phyloP scores from a whole-genome alignment of 2,888 invertebrate species.

The Drosophila austrosaltans region DNA sequence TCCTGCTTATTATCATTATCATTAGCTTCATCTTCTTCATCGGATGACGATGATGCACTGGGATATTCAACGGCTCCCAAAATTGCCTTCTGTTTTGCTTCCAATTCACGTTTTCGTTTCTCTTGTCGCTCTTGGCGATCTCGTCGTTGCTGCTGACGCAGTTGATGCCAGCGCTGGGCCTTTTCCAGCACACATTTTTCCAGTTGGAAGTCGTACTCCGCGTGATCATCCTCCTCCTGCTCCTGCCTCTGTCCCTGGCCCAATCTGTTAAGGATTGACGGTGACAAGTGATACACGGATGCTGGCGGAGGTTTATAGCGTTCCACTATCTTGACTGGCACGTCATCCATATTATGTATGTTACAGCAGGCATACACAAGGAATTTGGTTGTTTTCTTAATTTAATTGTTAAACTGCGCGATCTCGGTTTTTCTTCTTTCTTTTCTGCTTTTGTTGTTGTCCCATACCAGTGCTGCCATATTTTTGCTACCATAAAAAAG shows the following conservation, averaged over 20 bases:
- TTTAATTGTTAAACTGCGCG: conserved; percentile 47
- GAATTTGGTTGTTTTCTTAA: conserved; percentile 32
- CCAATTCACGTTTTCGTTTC: conserved; percentile 85
- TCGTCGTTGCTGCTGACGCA: conserved; percentile 86
- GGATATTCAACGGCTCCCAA: conserved; percentile 87
- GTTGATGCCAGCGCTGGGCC: conserved; percentile 88
- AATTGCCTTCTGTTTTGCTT: conserved; percentile 85
- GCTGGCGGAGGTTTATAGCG: conserved; percentile 92
- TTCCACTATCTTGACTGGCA: conserved; percentile 94
- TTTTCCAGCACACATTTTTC: conserved; percentile 89
- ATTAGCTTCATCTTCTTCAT: conserved; percentile 71
- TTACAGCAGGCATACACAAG: conserved; percentile 45
- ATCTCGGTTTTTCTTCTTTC: conserved; percentile 42
- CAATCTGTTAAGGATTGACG: conserved; percentile 85
- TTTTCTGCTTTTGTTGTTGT: conserved; percentile 67
- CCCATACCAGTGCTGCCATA: conserved; percentile 23
- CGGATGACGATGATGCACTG: conserved; percentile 86
- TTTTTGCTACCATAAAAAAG: not conserved
- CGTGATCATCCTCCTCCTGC: conserved; percentile 84
- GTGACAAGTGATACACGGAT: conserved; percentile 85
- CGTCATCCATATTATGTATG: conserved; percentile 87
- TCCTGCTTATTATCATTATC: conserved; percentile 40
- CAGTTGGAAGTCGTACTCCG: conserved; percentile 88
- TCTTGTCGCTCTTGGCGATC: conserved; percentile 86
- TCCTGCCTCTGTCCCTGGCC: conserved; percentile 84